Evolutionary conservation across 2,797 vertebrate species (phyloP).

Genomic region (Squalus acanthias): DNA sequence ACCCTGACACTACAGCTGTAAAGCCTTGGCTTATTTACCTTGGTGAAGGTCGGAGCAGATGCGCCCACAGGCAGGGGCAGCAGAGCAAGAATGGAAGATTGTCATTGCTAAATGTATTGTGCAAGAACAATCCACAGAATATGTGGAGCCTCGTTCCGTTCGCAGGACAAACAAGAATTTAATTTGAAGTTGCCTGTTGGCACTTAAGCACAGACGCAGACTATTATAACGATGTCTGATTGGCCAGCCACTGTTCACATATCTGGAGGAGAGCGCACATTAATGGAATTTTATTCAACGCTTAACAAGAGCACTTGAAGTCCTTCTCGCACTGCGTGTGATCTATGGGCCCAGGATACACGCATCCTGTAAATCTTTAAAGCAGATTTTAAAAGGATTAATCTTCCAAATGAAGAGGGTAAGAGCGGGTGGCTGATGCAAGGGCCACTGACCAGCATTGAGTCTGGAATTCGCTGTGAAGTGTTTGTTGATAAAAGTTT

Average conservation of each 20-base stretch:
- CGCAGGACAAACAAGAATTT: background rate
- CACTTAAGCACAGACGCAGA: background rate
- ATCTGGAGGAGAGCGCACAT: too few species aligned
- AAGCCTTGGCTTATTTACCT: background rate
- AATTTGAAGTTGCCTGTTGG: background rate
- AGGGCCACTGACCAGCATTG: background rate
- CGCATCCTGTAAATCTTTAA: background rate
- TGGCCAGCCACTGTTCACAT: too few species aligned
- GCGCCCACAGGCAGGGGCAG: constrained; percentile 37
- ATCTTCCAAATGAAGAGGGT: background rate
- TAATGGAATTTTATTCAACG: background rate
- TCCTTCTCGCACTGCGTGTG: background rate
- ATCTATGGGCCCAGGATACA: background rate
- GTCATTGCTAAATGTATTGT: background rate
- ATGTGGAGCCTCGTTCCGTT: background rate
- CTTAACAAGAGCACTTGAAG: background rate
- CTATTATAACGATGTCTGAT: background rate
- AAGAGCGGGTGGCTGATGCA: background rate
- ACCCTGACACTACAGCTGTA: background rate
- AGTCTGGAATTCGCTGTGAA: background rate
- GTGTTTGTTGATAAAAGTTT: background rate
- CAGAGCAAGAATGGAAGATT: constrained; percentile 40
- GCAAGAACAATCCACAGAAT: background rate
- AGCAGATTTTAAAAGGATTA: background rate
- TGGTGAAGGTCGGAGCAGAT: constrained; percentile 32